A percentile compares a stretch with the other conserved stretches of the same genome.
phyloP scores from a whole-genome alignment of 2,797 vertebrate species.

The Thamnophis elegans region DNA sequence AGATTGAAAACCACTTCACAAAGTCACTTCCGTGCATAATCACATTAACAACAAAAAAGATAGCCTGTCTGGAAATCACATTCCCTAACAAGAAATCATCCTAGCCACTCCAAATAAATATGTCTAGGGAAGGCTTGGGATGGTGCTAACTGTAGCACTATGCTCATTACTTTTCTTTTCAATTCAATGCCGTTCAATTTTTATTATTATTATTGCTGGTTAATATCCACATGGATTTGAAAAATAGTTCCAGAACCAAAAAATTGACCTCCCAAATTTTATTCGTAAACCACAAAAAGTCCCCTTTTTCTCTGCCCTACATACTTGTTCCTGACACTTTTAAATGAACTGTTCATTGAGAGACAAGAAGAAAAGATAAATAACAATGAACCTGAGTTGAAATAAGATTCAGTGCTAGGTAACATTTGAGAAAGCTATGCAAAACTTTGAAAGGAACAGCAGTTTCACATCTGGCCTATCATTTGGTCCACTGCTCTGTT shows the following conservation, averaged over 20 bases:
- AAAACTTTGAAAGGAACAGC: constrained; percentile 39
- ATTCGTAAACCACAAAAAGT: background rate
- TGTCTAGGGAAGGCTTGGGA: background rate
- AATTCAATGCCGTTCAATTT: background rate
- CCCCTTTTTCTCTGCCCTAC: too few relatives aligned
- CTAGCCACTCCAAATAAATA: background rate
- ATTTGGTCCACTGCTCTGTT: constrained; percentile 29
- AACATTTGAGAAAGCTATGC: constrained; percentile 37
- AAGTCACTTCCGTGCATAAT: background rate
- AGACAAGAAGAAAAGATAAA: background rate
- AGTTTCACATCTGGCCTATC: constrained; percentile 52
- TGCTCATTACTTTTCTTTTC: background rate
- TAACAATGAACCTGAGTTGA: constrained; percentile 20
- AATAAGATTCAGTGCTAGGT: background rate
- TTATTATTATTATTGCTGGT: background rate
- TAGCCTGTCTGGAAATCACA: background rate
- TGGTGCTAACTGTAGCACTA: background rate
- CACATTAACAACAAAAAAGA: background rate
- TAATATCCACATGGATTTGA: background rate
- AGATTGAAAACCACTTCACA: background rate
- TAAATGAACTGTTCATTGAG: background rate
- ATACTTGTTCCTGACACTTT: background rate
- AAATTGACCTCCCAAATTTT: background rate
- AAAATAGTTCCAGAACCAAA: background rate
- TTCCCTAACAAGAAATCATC: background rate